Evolutionary conservation across 1,140 invertebrate species (phyloP), one percentile per base, ranked within the genome.

Genomic region (Eumeta japonica): DNA sequence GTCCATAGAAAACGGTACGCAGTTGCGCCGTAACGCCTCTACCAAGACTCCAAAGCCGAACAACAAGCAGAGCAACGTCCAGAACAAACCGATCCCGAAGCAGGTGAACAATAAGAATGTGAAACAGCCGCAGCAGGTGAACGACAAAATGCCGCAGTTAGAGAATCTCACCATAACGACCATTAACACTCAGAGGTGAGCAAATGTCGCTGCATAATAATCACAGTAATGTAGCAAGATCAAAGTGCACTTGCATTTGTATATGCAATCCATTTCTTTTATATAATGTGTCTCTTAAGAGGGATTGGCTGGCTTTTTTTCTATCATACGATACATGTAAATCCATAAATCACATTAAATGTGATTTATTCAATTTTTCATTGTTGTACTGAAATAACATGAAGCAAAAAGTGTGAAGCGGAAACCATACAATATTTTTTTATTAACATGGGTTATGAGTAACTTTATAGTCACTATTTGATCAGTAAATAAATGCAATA

Each of bases 131-230:
- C n/a, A n/a, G n/a, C n/a, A n/a, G n/a, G n/a, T n/a, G n/a, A n/a
- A 55, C 17, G 55, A 64, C 7, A 61, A 57, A 5, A 19, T 72
- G 49, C 59, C 62, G 0, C 12, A 48, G 0, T 13, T 72, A 3
- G 62, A 72, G 48, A 72, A 65, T 37, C 46, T 72, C 15, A 68
- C 64, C 5, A 67, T 68, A 2, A 72, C 63, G 1, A 37, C 63
- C 0, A 55, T 58, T 34, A 34, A 40, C 17, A 62, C 58, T 41
- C 62, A 62, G 37, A 62, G 43, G 61, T 62, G 43, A 51, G 46
- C 53, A n/a, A n/a, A n/a, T n/a, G n/a, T n/a, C n/a, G n/a, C n/a
- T n/a, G n/a, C n/a, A n/a, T n/a, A n/a, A n/a, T n/a, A n/a, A n/a
- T n/a, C n/a, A n/a, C n/a, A n/a, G n/a, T n/a, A n/a, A n/a, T n/a